Evolutionary conservation across 2,113 vertebrate genomes (phyloP), one percentile per base, ranked within the genome.

Genomic region (Cyprinodon tularosa): DNA sequence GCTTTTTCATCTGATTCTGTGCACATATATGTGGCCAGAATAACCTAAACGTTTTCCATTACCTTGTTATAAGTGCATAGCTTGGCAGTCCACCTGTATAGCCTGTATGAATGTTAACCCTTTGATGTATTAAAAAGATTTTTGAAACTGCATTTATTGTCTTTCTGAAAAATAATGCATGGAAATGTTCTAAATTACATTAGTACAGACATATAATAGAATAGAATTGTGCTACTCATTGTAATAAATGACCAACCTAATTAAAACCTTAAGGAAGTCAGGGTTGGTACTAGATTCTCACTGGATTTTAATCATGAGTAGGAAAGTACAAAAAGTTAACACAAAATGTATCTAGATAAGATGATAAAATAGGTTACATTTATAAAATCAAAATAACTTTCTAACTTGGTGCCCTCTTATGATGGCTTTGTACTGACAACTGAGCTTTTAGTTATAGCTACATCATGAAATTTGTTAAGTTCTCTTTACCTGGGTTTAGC

Each of bases 1-100:
- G 69, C 71, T 60, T 80, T 77, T 79, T 72, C 69, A 29, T 29
- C 1, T 29, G 29, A 29, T 29, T 77, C 71, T 76, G 10, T 63
- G 50, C 66, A 42, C 62, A 62, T 84, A 77, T 68, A 83, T 77
- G 76, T 81, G 29, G 29, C 29, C 29, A 29, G 29, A 29, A 29
- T 29, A 29, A 29, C 29, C 29, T 29, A 29, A 29, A 1, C 29
- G 29, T 90, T 53, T 17, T 90, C 84, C 90, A 91, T 91, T 79
- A 86, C 71, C 81, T 81, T 74, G 40, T 80, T 85, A 84, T 80
- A 57, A 68, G 85, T 76, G 83, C 85, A 76, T 47, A 48, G 72
- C 68, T 69, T 86, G 82, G 74, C 82, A 70, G 77, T 70, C 69
- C 62, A 74, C 73, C 75, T 86, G 80, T 84, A 69, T 77, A 50